Evolutionary conservation across 2,888 invertebrate genomes (phyloP).

Genomic region (Orthosia cruda): DNA sequence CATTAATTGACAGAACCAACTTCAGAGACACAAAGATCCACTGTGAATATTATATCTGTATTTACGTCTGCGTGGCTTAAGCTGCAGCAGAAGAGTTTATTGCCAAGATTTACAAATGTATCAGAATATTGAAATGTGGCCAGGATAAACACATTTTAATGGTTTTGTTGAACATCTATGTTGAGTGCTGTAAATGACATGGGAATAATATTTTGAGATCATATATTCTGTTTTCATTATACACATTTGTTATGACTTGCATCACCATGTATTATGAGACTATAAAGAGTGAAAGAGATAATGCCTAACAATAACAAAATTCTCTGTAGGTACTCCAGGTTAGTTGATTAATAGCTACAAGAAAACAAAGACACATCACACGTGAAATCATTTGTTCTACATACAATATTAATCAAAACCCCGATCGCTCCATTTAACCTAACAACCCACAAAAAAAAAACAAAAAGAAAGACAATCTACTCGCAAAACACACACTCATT

Average conservation of each 20-base stretch:
- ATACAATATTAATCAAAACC: slow-evolving; percentile 48
- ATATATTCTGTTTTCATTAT: slow-evolving; percentile 8
- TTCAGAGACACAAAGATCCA: no score
- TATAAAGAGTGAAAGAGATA: neutral
- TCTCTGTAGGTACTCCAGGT: no score
- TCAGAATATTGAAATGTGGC: slow-evolving; percentile 45
- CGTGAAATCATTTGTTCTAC: slow-evolving; percentile 27
- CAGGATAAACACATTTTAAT: slow-evolving; percentile 25
- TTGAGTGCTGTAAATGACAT: slow-evolving; percentile 3
- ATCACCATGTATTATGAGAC: neutral
- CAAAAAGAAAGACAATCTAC: slow-evolving; percentile 45
- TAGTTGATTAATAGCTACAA: slow-evolving; percentile 27
- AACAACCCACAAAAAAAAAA: slow-evolving; percentile 29
- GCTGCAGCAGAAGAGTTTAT: slow-evolving; percentile 33
- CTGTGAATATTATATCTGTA: no score
- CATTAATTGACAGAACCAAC: no score
- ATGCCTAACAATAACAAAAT: no score
- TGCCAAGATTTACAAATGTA: slow-evolving; percentile 39
- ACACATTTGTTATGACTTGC: slow-evolving; percentile 18
- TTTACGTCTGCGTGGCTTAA: slow-evolving; percentile 38
- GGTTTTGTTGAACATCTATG: slow-evolving; percentile 25
- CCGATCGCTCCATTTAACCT: slow-evolving; percentile 50
- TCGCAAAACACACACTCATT: slow-evolving; percentile 58
- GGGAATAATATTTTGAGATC: slow-evolving; percentile 16
- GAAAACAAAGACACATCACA: slow-evolving; percentile 23